These are phyloP conservation scores for Nothura maculosa DNA, from an alignment of 2,797 vertebrate species.

Conservation along the genomic window DNA sequence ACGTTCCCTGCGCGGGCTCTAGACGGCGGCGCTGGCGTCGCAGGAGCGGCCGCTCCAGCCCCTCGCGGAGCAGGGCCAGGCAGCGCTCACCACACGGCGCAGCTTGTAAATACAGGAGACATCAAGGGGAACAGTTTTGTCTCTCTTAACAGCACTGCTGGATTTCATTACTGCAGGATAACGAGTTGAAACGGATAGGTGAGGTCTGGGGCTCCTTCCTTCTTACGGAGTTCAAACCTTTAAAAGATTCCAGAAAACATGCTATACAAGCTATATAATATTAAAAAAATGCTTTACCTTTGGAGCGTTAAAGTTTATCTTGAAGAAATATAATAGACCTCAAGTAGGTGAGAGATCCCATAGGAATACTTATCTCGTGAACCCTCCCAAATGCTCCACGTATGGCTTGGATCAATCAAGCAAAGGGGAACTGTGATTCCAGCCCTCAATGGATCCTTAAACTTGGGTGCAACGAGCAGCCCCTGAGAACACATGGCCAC, in stretches of 20 bases:
- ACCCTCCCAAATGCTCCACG: background rate
- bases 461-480: background rate
- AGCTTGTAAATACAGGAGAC: conserved; percentile 55
- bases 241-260: background rate
- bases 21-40: background rate
- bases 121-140: conserved; percentile 58
- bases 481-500: rapidly evolving
- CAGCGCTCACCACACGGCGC: background rate
- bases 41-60: background rate
- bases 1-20: background rate
- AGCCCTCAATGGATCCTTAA: background rate
- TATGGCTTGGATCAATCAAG: background rate
- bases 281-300: background rate
- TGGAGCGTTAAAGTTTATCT: background rate
- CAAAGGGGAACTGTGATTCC: background rate
- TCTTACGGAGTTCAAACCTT: conserved; percentile 9
- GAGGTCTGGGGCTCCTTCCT: background rate
- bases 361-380: background rate
- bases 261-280: background rate
- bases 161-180: background rate
- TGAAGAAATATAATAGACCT: background rate
- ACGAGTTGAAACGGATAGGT: background rate
- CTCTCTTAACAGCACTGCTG: background rate
- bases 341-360: conserved; percentile 4
- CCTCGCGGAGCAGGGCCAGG: too few relatives aligned